These are phyloP conservation scores for Desmodus rotundus DNA, from an alignment of 2,113 vertebrate genomes.

Conservation along the genomic window DNA sequence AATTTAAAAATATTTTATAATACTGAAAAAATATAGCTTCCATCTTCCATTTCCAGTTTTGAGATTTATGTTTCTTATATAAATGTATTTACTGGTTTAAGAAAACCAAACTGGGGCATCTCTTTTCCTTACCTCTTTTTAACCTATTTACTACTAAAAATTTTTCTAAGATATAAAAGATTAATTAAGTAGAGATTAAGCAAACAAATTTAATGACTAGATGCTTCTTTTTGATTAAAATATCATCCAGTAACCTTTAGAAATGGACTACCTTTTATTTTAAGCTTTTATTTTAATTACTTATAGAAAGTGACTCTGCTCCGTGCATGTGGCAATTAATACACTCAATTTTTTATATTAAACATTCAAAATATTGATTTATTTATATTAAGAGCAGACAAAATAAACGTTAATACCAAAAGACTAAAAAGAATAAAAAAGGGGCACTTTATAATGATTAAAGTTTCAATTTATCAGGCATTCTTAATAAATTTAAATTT, in stretches of 20 bases:
- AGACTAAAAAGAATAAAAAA: not conserved
- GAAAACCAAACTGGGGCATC: not conserved
- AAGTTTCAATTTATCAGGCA: slow-evolving; percentile 14
- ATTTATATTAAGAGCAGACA: not conserved
- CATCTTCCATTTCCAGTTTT: not conserved
- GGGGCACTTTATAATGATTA: not conserved
- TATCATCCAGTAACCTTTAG: not conserved
- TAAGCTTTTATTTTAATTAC: slow-evolving; percentile 24
- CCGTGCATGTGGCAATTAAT: not conserved
- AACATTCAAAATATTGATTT: not conserved
- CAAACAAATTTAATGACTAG: not conserved
- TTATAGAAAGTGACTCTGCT: slow-evolving; percentile 7
- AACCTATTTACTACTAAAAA: not conserved
- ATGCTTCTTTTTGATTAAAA: slow-evolving; percentile 16
- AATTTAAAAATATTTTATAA: slow-evolving; percentile 4
- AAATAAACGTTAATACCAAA: not conserved
- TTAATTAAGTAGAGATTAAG: not conserved
- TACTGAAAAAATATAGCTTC: not conserved
- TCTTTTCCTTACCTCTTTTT: not conserved
- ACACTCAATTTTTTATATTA: not conserved
- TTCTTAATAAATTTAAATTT: too few species aligned
- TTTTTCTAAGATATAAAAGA: not conserved
- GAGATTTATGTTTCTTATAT: not conserved
- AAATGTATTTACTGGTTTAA: not conserved
- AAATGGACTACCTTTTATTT: not conserved